A percentile compares a stretch with the other conserved stretches of the same genome.
Evolutionary conservation across 2,888 invertebrate genomes (phyloP).

Genomic region (Aproaerema taeniolella): DNA sequence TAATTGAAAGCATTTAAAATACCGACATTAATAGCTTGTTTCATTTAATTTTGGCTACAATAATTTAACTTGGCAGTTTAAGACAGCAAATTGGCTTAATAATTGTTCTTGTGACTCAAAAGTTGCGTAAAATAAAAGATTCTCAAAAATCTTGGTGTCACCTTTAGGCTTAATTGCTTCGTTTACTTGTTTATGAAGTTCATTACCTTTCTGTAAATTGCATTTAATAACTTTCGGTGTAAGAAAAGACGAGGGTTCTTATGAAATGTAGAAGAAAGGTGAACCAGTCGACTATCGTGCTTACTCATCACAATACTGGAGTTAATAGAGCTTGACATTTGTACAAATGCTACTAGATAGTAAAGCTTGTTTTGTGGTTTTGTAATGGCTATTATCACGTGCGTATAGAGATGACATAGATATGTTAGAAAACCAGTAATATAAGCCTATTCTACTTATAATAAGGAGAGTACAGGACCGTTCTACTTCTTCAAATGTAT

Average conservation of each 20-base stretch:
- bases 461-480: neutral
- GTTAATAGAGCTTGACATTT: slow-evolving; percentile 62
- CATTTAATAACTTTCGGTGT: neutral
- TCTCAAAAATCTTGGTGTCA: neutral
- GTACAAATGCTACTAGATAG: slow-evolving; percentile 30
- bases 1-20: no score
- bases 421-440: slow-evolving; percentile 13
- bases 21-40: no score
- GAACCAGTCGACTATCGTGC: slow-evolving; percentile 50
- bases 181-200: neutral
- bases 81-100: slow-evolving; percentile 26
- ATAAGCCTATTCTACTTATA: no score
- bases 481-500: neutral
- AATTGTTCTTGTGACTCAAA: slow-evolving; percentile 25
- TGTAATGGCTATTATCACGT: slow-evolving; percentile 18
- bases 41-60: slow-evolving; percentile 23
- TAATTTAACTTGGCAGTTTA: slow-evolving; percentile 30
- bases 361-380: slow-evolving; percentile 20
- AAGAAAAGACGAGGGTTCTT: slow-evolving; percentile 2
- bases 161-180: neutral
- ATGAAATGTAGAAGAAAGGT: slow-evolving; percentile 43
- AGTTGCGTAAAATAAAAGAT: slow-evolving; percentile 6
- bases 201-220: neutral
- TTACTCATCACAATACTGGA: slow-evolving; percentile 49
- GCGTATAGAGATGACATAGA: slow-evolving; percentile 22